Evolutionary conservation across 2,797 vertebrate genomes (phyloP), one percentile per base, ranked within the genome.

Genomic region (Calcarius lapponicus): DNA sequence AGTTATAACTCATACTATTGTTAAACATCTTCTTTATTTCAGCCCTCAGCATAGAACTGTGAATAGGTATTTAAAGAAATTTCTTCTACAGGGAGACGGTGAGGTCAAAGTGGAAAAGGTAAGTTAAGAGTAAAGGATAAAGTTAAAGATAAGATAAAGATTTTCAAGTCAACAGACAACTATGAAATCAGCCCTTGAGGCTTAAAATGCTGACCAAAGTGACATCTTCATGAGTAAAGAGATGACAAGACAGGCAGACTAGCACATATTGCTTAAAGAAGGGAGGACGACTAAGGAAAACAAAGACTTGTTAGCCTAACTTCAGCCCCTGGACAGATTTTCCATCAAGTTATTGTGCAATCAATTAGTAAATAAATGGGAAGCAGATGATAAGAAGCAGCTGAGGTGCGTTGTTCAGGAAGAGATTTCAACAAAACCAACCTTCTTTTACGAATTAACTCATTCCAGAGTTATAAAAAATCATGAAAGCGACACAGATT

Each of bases 101-200:
- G 64, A 89, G 69, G 62, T 69, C 50, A 79, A 80, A 75, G 73
- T 43, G 32, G 47, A 78, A 90, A 75, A 53, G 8, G 6, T 57
- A 84, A 81, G 17, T 60, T 76, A 85, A 60, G 31, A 85, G 28
- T 58, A 82, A 70, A 75, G 13, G 28, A 81, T 86, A 62, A 88
- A 69, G 54, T 53, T 54, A 62, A 69, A 81, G 58, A 54, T 71
- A 93, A 93, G 89, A 92, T 73, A 79, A 73, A 72, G 76, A 86
- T 72, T 74, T 80, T 90, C n/a, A 92, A 88, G 65, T 61, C 69
- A 86, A 79, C 22, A 85, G n/a, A 58, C n/a, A 58, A 69, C 70
- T 80, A 60, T 0, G 22, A 91, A 94, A 90, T 56, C 40, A 50
- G 31, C 12, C 58, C 29, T 61, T 25, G 21, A 57, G 50, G 79